These are phyloP conservation scores for Sminthurinus aureus DNA, from an alignment of 2,888 invertebrate genomes.

Conservation along the genomic window DNA sequence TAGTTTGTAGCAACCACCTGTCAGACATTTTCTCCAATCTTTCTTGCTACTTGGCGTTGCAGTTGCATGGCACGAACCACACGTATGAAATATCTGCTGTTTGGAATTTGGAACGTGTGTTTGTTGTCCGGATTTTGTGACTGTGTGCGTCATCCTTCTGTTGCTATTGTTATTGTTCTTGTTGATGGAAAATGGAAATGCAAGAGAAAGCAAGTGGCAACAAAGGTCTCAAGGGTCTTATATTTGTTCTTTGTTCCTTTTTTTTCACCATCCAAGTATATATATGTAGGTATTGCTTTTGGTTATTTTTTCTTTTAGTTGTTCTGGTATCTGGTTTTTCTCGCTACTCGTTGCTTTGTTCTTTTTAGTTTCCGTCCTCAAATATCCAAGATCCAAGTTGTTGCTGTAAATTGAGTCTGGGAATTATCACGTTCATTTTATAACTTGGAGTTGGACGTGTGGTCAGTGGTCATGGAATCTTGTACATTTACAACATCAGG, in stretches of 20 bases:
- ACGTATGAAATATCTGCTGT: neutral
- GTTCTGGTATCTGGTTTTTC: neutral
- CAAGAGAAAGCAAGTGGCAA: neutral
- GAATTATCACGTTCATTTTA: neutral
- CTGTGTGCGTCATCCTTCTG: neutral
- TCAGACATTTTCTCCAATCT: neutral
- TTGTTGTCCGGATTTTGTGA: neutral
- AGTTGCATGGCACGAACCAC: neutral
- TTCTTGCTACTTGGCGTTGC: neutral
- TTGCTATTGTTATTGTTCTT: neutral
- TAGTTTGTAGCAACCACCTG: slow-evolving; percentile 9
- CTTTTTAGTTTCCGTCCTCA: no score
- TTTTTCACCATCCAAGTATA: neutral
- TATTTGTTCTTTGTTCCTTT: neutral
- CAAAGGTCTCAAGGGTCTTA: neutral
- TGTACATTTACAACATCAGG: no score
- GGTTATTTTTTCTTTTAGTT: no score
- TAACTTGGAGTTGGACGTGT: neutral
- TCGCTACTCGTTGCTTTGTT: neutral
- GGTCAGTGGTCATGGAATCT: neutral
- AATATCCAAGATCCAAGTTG: neutral
- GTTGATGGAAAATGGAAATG: neutral
- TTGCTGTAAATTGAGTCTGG: neutral
- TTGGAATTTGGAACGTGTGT: neutral
- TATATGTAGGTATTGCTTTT: no score